Evolutionary conservation across 2,797 vertebrate species (phyloP), one percentile per base, ranked within the genome.

Genomic region (Bryconaethiops microstoma): DNA sequence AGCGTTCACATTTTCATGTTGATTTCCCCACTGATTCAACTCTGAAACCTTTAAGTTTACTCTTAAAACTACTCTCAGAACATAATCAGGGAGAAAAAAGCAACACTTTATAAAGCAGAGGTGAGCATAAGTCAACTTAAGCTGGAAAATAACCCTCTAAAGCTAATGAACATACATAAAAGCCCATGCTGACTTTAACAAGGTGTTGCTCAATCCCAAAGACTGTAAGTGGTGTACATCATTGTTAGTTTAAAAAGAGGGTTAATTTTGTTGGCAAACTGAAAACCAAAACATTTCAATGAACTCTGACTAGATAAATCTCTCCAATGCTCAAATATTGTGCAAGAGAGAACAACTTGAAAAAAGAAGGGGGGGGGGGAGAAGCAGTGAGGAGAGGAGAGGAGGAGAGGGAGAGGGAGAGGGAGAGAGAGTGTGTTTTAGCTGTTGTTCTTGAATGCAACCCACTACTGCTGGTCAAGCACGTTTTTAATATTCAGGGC

Each of bases 221-320:
- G 23, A 45, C 57, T 84, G 57, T 74, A 45, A 17, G 45, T 40
- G 19, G 0, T 55, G 39, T 50, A 42, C 35, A 72, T 73, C 6
- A 48, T 69, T 67, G 80, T 79, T 78, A 89, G 90, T 92, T 91
- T 88, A 81, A 70, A 83, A 72, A 91, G 91, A 91, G 89, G 83
- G 80, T 23, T 86, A 87, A 90, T 91, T 90, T 76, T 88, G 76
- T 79, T 87, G 84, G 65, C 1, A 62, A 35, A 78, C 86, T 77
- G 82, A 52, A 80, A 87, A 89, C 85, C 85, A 89, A 91, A 84
- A 84, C 84, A 85, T 83, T 40, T 77, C 39, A 74, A n/a, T 10
- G 0, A 0, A 50, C 13, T 52, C 1, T 48, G n/a, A 12, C 19
- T 14, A 68, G 21, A 52, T 14, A 50, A 68, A 17, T 70, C 68